phyloP scores from a whole-genome alignment of 2,888 invertebrate genomes.

The Macrophya annulata region DNA sequence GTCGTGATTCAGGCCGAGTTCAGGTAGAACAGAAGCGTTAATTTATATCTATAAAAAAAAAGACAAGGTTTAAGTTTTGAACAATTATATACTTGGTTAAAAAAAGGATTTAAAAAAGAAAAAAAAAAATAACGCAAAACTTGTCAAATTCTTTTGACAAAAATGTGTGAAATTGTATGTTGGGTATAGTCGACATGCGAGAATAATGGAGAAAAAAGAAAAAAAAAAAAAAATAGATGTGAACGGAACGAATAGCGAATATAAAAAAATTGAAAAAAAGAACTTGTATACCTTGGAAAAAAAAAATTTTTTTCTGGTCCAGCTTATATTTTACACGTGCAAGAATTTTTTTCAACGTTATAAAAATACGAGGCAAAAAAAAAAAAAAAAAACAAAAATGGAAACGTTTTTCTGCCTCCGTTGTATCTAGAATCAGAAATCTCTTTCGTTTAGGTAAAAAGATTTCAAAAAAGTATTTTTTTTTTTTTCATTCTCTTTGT shows the following conservation, averaged over 20 bases:
- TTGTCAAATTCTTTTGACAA: background rate
- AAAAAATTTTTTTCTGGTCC: slow-evolving; percentile 27
- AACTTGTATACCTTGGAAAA: background rate
- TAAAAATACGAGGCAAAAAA: slow-evolving; percentile 18
- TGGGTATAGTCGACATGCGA: background rate
- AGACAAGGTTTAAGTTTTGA: background rate
- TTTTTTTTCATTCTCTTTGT: slow-evolving; percentile 25
- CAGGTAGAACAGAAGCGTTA: background rate
- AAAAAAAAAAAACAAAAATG: background rate
- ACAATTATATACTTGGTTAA: no score
- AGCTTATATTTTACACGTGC: background rate
- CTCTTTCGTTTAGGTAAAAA: slow-evolving; percentile 35
- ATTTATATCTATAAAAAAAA: background rate
- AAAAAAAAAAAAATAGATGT: no score
- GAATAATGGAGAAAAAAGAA: background rate
- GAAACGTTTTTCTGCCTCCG: slow-evolving; percentile 21
- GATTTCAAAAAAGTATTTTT: slow-evolving; percentile 1
- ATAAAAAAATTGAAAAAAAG: background rate
- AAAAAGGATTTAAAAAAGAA: no score
- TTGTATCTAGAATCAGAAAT: background rate
- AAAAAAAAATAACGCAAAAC: background rate
- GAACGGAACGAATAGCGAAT: background rate
- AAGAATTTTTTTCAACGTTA: background rate
- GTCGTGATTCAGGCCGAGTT: background rate
- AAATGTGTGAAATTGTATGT: background rate